Conservation (phyloP, 2,113 vertebrate species). For the Scomber scombrus region DNA sequence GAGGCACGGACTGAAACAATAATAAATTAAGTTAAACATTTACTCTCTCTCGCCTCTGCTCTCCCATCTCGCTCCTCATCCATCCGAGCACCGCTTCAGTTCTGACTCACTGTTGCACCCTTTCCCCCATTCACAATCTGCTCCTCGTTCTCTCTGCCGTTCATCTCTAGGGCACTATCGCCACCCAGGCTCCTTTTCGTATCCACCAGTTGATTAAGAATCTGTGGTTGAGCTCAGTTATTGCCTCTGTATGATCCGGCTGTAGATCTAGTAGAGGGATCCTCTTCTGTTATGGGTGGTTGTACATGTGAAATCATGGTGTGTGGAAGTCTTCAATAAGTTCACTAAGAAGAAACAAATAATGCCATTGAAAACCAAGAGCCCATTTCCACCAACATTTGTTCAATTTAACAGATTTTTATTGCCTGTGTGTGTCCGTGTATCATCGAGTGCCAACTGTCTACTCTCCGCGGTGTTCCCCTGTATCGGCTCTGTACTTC, state of each 20-base stretch:
- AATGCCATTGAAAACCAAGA: not conserved
- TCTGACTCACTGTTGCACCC: slow-evolving; percentile 19
- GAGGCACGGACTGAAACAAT: not conserved
- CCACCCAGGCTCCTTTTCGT: too few species aligned
- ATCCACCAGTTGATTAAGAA: slow-evolving; percentile 53
- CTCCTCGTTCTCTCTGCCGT: not conserved
- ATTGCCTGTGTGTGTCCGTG: slow-evolving; percentile 28
- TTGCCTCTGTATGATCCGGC: slow-evolving; percentile 3
- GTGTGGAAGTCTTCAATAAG: not conserved
- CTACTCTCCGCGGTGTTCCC: slow-evolving; percentile 61
- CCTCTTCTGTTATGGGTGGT: slow-evolving; percentile 2
- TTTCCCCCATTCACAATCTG: slow-evolving; percentile 26
- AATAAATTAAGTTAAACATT: not conserved
- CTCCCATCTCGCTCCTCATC: slow-evolving; percentile 2
- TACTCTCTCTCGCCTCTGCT: not conserved
- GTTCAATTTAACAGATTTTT: slow-evolving; percentile 1
- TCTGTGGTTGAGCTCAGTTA: slow-evolving; percentile 17
- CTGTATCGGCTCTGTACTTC: slow-evolving; percentile 55
- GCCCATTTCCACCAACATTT: not conserved
- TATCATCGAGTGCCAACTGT: slow-evolving; percentile 54
- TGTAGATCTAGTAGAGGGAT: slow-evolving; percentile 1
- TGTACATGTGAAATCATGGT: not conserved
- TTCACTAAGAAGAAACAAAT: not conserved
- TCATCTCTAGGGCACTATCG: slow-evolving; percentile 1
- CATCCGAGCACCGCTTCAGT: not conserved